phyloP scores from a whole-genome alignment of 2,888 invertebrate genomes.

The Chalcis sispes region DNA sequence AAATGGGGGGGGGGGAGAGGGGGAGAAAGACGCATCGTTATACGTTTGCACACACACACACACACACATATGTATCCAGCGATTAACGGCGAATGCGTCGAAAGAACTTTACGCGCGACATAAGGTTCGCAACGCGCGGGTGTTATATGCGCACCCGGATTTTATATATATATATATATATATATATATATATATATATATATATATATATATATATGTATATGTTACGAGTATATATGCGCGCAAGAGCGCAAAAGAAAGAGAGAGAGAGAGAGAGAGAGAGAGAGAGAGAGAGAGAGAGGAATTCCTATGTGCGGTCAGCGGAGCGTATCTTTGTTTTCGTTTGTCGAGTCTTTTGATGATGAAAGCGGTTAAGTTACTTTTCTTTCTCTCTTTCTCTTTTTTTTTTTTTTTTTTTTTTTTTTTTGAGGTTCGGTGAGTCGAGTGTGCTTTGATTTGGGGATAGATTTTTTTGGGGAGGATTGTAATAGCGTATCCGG shows the following conservation, averaged over 20 bases:
- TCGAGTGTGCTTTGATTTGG: slow-evolving; percentile 4
- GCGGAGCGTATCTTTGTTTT: slow-evolving; percentile 41
- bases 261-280: too few relatives aligned
- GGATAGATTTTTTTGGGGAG: slow-evolving; percentile 19
- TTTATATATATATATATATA: not conserved
- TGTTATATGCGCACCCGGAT: not conserved
- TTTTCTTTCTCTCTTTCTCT: not conserved
- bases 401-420: not conserved
- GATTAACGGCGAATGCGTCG: slow-evolving; percentile 18
- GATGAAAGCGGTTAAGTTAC: not conserved
- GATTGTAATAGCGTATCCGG: not conserved
- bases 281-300: too few relatives aligned
- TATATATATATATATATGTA: too few relatives aligned
- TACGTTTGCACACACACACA: slow-evolving; percentile 27
- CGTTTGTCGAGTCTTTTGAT: slow-evolving; percentile 13
- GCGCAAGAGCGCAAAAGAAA: too few relatives aligned
- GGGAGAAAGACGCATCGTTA: not conserved
- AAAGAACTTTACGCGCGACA: too few relatives aligned
- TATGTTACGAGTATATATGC: too few relatives aligned
- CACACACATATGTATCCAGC: not conserved
- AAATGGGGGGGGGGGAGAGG: too few relatives aligned
- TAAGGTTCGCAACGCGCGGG: slow-evolving; percentile 45
- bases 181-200: too few relatives aligned
- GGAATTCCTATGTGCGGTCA: slow-evolving; percentile 33
- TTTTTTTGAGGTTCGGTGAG: not conserved